Base-by-base conservation (phyloP, 2,113 vertebrate genomes). In the Antennarius striatus region DNA sequence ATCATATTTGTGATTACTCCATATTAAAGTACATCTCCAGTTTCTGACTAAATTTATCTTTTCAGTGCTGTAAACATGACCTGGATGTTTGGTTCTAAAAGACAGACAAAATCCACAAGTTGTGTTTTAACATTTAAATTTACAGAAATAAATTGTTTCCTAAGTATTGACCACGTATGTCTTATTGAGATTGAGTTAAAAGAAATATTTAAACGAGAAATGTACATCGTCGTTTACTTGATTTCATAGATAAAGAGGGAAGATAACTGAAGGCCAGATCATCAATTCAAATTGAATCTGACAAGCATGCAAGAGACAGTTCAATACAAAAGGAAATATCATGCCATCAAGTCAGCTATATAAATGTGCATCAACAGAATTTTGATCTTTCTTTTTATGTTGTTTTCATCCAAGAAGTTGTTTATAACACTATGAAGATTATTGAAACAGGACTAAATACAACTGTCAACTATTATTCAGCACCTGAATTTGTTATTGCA, bases 1-100 rank as follows among this genome's bases (percentile, higher is more conserved):
- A 45, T 54, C 12, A 55, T 10, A 49, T 57, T 15, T 46, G 39
- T 62, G 56, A 15, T 63, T 39, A 55, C 59, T 40, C 28, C 42
- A 32, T 15, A 4, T 69, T 43, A 43, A 40, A 39, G 30, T 30
- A 32, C 9, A 65, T 75, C 10, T 56, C 2, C 3, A 10, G 4
- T 14, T 10, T 46, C 29, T 40, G 13, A 56, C 9, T 9, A 16
- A 49, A 45, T 22, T 0, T 32, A 5, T 32, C 4, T 32, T 52
- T 68, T 40, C 22, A 22, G 22, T 22, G 22, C 22, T 22, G 1
- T 2, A 22, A 22, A 22, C 22, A 22, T 22, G 22, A 22, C 22
- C 22, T 22, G 22, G 22, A 22, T 22, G 22, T 22, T 22, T 22
- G 22, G 22, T 22, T 22, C 2, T 1, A 22, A 22, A 22, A 22